These are phyloP conservation scores for Odocoileus hemionus DNA, from an alignment of 2,113 vertebrate genomes.

Conservation along the genomic window DNA sequence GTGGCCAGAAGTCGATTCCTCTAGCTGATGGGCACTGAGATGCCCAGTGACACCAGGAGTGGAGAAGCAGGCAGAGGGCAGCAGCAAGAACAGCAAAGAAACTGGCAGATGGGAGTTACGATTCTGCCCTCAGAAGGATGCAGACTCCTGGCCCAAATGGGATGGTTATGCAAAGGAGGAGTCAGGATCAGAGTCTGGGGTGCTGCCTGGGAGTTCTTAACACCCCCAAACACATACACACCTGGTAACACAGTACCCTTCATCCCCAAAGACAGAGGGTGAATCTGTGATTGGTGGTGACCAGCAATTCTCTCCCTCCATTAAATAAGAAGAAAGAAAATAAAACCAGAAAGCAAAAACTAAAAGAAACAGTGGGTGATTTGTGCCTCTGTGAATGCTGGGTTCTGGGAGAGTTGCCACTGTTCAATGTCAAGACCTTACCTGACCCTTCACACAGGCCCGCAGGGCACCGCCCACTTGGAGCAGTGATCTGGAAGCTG, in stretches of 20 bases:
- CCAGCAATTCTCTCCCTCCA: background rate
- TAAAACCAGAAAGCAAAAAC: constrained; percentile 55
- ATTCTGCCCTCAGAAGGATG: rapidly evolving
- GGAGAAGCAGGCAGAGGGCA: background rate
- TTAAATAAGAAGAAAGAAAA: constrained; percentile 49
- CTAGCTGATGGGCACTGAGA: background rate
- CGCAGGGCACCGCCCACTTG: background rate
- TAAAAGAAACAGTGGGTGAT: constrained; percentile 1
- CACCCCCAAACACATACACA: background rate
- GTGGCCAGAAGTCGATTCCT: background rate
- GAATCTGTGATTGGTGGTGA: background rate
- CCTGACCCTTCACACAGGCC: background rate
- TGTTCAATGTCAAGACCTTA: background rate
- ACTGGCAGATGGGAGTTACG: background rate
- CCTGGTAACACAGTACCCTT: background rate
- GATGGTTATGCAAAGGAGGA: background rate
- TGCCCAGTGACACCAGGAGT: background rate
- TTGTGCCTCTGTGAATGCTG: background rate
- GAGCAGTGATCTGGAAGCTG: background rate
- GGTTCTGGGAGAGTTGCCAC: background rate
- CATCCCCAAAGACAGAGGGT: background rate
- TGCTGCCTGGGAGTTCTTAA: background rate
- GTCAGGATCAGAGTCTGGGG: background rate
- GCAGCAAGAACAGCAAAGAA: background rate
- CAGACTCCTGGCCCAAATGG: background rate